phyloP scores from a whole-genome alignment of 2,888 invertebrate genomes.

The Zaprionus bogoriensis region DNA sequence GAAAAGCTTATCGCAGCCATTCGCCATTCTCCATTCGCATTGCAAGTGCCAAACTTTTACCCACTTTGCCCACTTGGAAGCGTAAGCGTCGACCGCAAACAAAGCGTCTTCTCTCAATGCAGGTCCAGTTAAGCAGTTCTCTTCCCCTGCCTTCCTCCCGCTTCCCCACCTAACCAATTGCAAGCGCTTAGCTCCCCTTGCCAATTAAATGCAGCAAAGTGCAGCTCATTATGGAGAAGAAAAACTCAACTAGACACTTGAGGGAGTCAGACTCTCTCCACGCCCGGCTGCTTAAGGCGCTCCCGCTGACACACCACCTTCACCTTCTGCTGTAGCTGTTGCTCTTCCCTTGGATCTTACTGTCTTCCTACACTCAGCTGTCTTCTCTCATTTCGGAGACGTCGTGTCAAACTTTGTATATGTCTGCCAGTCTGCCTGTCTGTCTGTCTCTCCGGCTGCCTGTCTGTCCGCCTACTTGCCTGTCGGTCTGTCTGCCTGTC shows the following conservation, averaged over 20 bases:
- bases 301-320: neutral
- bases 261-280: slow-evolving; percentile 10
- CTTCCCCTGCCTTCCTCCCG: neutral
- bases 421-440: too few species aligned
- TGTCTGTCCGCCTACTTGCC: slow-evolving; percentile 16
- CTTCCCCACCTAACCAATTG: neutral
- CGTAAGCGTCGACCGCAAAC: slow-evolving; percentile 44
- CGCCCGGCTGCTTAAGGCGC: slow-evolving; percentile 10
- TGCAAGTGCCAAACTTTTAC: slow-evolving; percentile 51
- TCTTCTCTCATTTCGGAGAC: slow-evolving; percentile 25
- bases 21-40: too few species aligned
- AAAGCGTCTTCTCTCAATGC: slow-evolving; percentile 14
- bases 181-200: slow-evolving; percentile 6
- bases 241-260: slow-evolving; percentile 28
- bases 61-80: slow-evolving; percentile 52
- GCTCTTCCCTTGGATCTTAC: neutral
- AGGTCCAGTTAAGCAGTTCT: neutral
- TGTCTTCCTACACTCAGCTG: slow-evolving; percentile 2
- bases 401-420: slow-evolving; percentile 7
- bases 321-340: neutral
- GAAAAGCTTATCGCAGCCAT: slow-evolving; percentile 64
- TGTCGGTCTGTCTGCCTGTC: slow-evolving; percentile 14
- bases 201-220: slow-evolving; percentile 54
- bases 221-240: slow-evolving; percentile 54
- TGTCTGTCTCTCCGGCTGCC: slow-evolving; percentile 4